Percentiles rank a stretch among this genome's conserved stretches.
Conservation (phyloP, 2,113 vertebrate genomes). For the Myocastor coypus region DNA sequence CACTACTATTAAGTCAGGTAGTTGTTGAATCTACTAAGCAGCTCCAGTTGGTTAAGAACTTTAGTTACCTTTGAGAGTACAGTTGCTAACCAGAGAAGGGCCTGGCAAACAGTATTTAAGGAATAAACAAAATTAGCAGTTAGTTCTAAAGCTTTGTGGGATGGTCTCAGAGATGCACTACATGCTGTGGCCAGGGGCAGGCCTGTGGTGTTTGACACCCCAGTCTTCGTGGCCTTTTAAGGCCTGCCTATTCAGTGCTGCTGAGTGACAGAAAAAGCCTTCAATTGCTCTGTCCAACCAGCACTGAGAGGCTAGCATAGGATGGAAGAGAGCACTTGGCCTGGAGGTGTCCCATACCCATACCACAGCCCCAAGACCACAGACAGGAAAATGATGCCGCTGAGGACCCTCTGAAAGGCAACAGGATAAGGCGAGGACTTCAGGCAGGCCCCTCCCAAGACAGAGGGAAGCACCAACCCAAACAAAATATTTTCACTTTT, state of each 20-base stretch:
- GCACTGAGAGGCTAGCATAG: fast-evolving
- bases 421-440: no score
- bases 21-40: not conserved
- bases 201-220: fast-evolving
- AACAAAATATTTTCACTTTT: not conserved
- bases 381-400: not conserved
- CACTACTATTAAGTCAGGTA: not conserved
- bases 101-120: not conserved
- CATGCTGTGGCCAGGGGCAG: no score
- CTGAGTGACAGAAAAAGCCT: not conserved
- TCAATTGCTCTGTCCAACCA: fast-evolving
- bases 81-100: fast-evolving
- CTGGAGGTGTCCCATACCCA: fast-evolving
- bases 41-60: not conserved
- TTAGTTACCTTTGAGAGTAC: not conserved
- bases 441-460: not conserved
- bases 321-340: fast-evolving
- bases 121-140: not conserved
- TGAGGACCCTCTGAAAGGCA: not conserved
- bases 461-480: not conserved
- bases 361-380: not conserved
- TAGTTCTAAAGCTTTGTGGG: no score
- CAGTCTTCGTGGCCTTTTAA: not conserved
- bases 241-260: not conserved
- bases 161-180: not conserved